These are phyloP conservation scores for Chaitophorus viminalis DNA, from an alignment of 2,888 invertebrate genomes.

Conservation along the genomic window DNA sequence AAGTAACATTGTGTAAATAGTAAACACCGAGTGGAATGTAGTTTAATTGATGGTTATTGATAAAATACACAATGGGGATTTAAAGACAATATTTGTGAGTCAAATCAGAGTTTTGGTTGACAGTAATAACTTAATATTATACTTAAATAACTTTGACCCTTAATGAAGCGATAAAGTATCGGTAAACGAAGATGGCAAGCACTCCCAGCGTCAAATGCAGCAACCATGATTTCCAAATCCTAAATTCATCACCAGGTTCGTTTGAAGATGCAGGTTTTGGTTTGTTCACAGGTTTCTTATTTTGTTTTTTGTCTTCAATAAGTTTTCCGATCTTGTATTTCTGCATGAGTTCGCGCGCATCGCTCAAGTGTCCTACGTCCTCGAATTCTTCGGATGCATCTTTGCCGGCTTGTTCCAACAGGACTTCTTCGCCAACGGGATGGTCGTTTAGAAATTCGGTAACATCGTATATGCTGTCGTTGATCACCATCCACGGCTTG, in stretches of 20 bases:
- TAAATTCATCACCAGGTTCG: constrained; percentile 52
- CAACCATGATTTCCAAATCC: constrained; percentile 69
- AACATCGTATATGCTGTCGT: constrained; percentile 84
- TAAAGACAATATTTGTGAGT: constrained; percentile 31
- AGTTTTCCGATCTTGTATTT: constrained; percentile 74
- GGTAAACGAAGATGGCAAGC: constrained; percentile 69
- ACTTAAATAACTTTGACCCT: neutral
- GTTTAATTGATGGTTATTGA: constrained; percentile 22
- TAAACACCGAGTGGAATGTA: constrained; percentile 52
- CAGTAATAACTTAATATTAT: constrained; percentile 33
- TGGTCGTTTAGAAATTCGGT: constrained; percentile 84
- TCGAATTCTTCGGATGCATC: constrained; percentile 96
- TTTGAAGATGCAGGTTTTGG: constrained; percentile 25
- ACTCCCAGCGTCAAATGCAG: constrained; percentile 69
- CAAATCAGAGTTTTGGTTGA: constrained; percentile 30
- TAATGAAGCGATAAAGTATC: constrained; percentile 67
- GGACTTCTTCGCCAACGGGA: constrained; percentile 95
- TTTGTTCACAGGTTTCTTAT: constrained; percentile 32
- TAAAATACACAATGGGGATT: constrained; percentile 31
- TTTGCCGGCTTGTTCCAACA: constrained; percentile 88
- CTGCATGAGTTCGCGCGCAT: constrained; percentile 85
- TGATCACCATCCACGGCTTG: constrained; percentile 79
- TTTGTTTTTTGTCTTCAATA: constrained; percentile 62
- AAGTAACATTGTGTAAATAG: constrained; percentile 15
- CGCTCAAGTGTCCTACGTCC: constrained; percentile 98